Conservation (phyloP, 1,140 invertebrate genomes). For the Lethrus apterus region DNA sequence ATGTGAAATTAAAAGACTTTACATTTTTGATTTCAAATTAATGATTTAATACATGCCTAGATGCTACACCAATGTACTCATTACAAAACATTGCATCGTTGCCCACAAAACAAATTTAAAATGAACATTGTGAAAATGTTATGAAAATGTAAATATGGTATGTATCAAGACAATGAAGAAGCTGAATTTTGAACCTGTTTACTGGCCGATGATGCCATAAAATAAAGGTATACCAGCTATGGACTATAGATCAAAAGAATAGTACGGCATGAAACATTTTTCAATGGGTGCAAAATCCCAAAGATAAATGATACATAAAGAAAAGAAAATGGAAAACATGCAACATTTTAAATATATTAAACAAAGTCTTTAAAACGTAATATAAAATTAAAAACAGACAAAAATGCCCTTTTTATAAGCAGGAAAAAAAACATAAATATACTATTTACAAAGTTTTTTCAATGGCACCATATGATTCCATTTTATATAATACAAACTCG, state of each 20-base stretch:
- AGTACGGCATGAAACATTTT: not conserved
- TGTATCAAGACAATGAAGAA: too few relatives aligned
- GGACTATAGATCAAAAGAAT: not conserved
- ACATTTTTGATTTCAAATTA: too few relatives aligned
- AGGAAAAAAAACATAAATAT: constrained; percentile 17
- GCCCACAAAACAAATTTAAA: too few relatives aligned
- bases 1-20: too few relatives aligned
- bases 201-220: too few relatives aligned
- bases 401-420: constrained; percentile 30
- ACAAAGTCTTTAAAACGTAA: constrained; percentile 13
- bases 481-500: constrained; percentile 19
- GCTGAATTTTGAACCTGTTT: too few relatives aligned
- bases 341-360: constrained; percentile 11
- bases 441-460: constrained; percentile 18
- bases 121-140: too few relatives aligned
- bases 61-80: too few relatives aligned
- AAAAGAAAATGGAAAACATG: constrained; percentile 3
- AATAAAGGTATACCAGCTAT: not conserved
- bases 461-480: constrained; percentile 39
- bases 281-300: constrained; percentile 4
- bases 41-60: too few relatives aligned
- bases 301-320: constrained; percentile 6
- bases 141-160: too few relatives aligned
- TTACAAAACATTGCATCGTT: too few relatives aligned
- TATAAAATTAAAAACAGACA: constrained; percentile 25